Base-by-base conservation (phyloP, 2,113 vertebrate genomes). In the Tachysurus fulvidraco region DNA sequence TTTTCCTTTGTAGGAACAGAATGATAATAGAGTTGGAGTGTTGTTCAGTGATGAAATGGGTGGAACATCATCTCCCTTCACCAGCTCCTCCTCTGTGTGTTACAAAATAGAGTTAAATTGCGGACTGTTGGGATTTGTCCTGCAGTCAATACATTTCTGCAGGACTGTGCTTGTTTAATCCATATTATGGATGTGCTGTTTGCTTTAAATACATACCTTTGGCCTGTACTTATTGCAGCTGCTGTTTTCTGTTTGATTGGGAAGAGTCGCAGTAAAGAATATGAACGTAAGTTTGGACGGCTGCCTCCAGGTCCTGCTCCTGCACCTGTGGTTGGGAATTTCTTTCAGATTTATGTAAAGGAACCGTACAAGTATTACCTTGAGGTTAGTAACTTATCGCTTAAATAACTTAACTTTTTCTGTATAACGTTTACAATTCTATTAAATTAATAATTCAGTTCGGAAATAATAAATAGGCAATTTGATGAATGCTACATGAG, bases 281-380 rank as follows among this genome's bases (percentile, higher is more conserved):
- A 16, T 14, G 21, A 57, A 1, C 71, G 62, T 4, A 50, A 46
- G 6, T 87, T 55, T 54, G 67, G 13, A 21, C 87, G 60, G 14
- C 91, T 96, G 88, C 96, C 96, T 59, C 96, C 96, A 0, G 96
- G 96, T 55, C 96, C 96, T 0, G 11, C 88, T 28, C 94, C 95
- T 7, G 89, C 94, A 79, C 96, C 95, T 0, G 19, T 96, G 6
- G 78, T 96, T 0, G 95, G 96, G 17, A 96, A 96, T 90, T 87
- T 96, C 87, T 91, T 95, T 0, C 86, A 95, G 88, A 79, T 96
- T 90, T 81, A 92, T 81, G 46, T 94, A 83, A 91, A 91, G 0
- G 94, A 93, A 86, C 94, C 94, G 0, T 94, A 95, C 86, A 89
- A 91, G 83, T 94, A 93, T 0, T 93, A 96, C 88, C 92, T 90